Conservation (phyloP, 2,113 vertebrate genomes). For the Rhagologus leucostigma region DNA sequence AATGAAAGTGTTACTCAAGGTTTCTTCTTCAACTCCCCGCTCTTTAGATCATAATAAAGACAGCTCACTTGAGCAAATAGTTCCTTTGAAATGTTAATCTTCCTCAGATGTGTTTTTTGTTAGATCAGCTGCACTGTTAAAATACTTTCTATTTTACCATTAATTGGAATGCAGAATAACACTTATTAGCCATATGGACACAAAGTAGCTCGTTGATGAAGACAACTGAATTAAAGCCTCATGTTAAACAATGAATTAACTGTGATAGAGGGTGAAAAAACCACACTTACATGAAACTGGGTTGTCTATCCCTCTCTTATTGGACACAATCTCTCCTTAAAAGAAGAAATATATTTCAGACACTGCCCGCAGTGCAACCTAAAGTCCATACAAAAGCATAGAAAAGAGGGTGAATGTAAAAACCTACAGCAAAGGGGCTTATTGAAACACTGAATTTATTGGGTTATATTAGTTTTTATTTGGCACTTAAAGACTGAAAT, state of each 20-base stretch:
- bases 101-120: slow-evolving; percentile 66
- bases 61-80: slow-evolving; percentile 69
- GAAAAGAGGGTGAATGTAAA: background rate
- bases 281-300: background rate
- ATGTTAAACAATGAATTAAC: slow-evolving; percentile 42
- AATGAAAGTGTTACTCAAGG: slow-evolving; percentile 60
- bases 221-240: slow-evolving; percentile 55
- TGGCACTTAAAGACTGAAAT: background rate
- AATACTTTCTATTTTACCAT: slow-evolving; percentile 63
- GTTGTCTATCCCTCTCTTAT: background rate
- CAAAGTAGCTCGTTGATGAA: slow-evolving; percentile 54
- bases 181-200: slow-evolving; percentile 65
- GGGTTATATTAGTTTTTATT: background rate
- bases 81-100: slow-evolving; percentile 70
- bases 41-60: slow-evolving; percentile 61
- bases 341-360: background rate
- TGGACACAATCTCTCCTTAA: background rate
- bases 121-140: slow-evolving; percentile 69
- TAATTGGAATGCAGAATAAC: slow-evolving; percentile 55
- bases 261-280: slow-evolving; percentile 14
- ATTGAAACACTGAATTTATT: background rate
- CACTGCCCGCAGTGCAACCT: background rate
- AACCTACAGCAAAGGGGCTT: background rate
- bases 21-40: slow-evolving; percentile 49
- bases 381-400: background rate